Conservation (phyloP, 53 echinoderm and acorn worm genomes). For the Apostichopus leukothele region DNA sequence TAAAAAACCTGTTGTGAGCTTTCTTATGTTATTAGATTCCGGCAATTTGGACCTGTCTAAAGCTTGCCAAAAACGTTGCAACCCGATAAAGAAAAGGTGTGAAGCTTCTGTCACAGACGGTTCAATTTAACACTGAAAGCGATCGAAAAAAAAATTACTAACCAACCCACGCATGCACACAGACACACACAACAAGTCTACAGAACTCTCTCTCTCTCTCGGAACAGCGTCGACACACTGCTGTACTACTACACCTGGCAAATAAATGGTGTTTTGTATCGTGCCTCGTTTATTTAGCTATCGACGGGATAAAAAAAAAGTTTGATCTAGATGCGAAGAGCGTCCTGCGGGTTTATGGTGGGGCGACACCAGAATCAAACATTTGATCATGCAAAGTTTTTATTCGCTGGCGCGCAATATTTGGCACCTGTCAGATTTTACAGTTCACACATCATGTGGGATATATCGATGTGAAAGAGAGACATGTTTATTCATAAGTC, state of each 20-base stretch:
- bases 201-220: not conserved
- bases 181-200: conserved; percentile 12
- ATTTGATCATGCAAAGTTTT: not conserved
- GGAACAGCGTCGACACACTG: not conserved
- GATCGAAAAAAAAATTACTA: conserved; percentile 26
- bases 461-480: not conserved
- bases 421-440: conserved; percentile 22
- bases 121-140: conserved; percentile 21
- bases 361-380: not conserved
- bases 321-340: not conserved
- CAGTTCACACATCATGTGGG: conserved; percentile 3
- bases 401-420: not conserved
- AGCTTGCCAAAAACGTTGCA: conserved; percentile 27
- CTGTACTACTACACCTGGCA: not conserved
- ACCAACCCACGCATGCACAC: conserved; percentile 13
- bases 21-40: no score
- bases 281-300: not conserved
- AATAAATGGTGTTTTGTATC: not conserved
- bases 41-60: not conserved
- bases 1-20: not conserved
- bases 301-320: not conserved
- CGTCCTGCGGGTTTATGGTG: not conserved
- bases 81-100: conserved; percentile 34
- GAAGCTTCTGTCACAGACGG: conserved; percentile 35
- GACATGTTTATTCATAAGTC: not conserved